phyloP scores from a whole-genome alignment of 2,888 invertebrate species.

The Nomada fabriciana region DNA sequence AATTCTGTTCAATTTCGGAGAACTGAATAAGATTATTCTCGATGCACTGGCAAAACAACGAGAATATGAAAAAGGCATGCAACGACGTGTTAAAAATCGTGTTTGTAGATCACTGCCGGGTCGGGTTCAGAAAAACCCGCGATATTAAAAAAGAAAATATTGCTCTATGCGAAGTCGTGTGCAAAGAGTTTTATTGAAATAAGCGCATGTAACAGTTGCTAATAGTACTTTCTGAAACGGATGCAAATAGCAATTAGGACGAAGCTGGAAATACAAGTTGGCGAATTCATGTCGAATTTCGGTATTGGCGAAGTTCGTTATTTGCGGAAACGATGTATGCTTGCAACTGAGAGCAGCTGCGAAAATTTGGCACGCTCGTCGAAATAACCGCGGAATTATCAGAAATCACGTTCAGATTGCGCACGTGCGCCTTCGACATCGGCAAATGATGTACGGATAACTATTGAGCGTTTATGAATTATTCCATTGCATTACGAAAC shows the following conservation, averaged over 20 bases:
- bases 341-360: not conserved
- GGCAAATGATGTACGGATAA: not conserved
- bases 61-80: too few relatives aligned
- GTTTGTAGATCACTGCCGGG: not conserved
- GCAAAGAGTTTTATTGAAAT: not conserved
- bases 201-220: not conserved
- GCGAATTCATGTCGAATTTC: not conserved
- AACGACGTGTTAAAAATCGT: not conserved
- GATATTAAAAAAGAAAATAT: not conserved
- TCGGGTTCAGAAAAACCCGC: too few relatives aligned
- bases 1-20: too few relatives aligned
- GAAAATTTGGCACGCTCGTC: not conserved
- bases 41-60: too few relatives aligned
- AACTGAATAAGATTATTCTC: too few relatives aligned
- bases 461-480: not conserved
- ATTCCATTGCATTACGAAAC: not conserved
- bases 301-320: constrained; percentile 1
- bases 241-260: constrained; percentile 16
- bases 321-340: not conserved
- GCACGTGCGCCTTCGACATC: not conserved
- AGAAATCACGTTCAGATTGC: not conserved
- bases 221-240: not conserved
- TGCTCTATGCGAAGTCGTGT: not conserved
- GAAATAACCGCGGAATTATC: not conserved
- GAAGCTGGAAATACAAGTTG: constrained; percentile 1